These are phyloP conservation scores for Galendromus occidentalis DNA, from an alignment of 1,140 invertebrate genomes.

Conservation along the genomic window DNA sequence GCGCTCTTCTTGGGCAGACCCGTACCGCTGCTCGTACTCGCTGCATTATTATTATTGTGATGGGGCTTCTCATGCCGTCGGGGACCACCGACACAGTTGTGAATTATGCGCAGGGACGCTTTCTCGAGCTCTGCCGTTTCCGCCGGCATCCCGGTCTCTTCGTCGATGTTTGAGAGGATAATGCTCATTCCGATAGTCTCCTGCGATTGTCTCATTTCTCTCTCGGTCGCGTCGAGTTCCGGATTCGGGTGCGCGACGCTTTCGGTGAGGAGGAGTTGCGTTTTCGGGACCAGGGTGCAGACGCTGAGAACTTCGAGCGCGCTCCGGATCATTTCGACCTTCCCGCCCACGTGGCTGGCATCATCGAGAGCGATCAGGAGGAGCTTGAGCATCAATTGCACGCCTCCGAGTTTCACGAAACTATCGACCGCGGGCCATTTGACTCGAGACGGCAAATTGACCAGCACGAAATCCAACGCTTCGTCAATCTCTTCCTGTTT, in stretches of 20 bases:
- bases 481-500: slow-evolving; percentile 38
- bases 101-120: slow-evolving; percentile 62
- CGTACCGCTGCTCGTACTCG: slow-evolving; percentile 37
- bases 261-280: slow-evolving; percentile 58
- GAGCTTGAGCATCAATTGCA: slow-evolving; percentile 58
- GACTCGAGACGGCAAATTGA: slow-evolving; percentile 47
- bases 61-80: slow-evolving; percentile 32
- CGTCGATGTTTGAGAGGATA: slow-evolving; percentile 14
- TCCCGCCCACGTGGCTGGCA: slow-evolving; percentile 26
- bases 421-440: slow-evolving; percentile 70
- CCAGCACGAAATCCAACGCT: slow-evolving; percentile 50
- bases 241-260: slow-evolving; percentile 34
- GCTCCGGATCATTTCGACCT: slow-evolving; percentile 65
- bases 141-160: slow-evolving; percentile 21
- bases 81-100: slow-evolving; percentile 81
- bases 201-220: neutral
- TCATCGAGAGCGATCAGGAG: slow-evolving; percentile 62
- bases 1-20: slow-evolving; percentile 21
- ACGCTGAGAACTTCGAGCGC: slow-evolving; percentile 73
- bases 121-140: slow-evolving; percentile 55
- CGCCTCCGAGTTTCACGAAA: slow-evolving; percentile 58
- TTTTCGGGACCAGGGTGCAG: slow-evolving; percentile 67
- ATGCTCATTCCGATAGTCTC: slow-evolving; percentile 16
- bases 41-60: slow-evolving; percentile 28
- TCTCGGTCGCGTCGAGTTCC: neutral